These are phyloP conservation scores for Tipula lateralis DNA, from an alignment of 2,888 invertebrate genomes.

Conservation along the genomic window DNA sequence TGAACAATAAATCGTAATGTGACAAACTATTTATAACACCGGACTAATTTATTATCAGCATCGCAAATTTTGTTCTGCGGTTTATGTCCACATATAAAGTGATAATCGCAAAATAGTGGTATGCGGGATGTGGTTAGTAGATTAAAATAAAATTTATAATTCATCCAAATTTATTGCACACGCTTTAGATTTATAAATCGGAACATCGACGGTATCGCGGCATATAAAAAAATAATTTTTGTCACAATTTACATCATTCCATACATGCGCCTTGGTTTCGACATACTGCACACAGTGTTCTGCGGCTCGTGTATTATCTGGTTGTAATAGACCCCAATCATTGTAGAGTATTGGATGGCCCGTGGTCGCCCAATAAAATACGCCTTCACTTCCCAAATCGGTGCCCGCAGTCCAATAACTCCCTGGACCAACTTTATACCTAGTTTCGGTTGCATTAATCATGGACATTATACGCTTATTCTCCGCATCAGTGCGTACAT, in stretches of 20 bases:
- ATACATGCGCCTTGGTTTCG: not conserved
- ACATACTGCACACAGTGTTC: not conserved
- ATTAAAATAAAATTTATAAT: not conserved
- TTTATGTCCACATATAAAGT: not conserved
- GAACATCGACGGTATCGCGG: not conserved
- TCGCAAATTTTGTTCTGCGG: not conserved
- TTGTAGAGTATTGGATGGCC: not conserved
- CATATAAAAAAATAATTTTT: not conserved
- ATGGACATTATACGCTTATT: not conserved
- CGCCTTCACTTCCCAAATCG: not conserved
- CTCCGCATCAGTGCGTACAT: not conserved
- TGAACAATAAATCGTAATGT: not conserved
- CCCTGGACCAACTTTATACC: not conserved
- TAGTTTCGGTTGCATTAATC: not conserved
- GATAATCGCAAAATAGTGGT: not conserved
- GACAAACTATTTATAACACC: not conserved
- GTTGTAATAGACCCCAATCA: not conserved
- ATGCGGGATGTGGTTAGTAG: not conserved
- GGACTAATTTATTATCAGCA: not conserved
- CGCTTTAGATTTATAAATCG: not conserved
- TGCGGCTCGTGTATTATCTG: not conserved
- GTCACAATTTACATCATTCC: not conserved
- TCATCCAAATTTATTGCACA: not conserved
- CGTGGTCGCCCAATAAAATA: not conserved
- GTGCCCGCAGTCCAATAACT: not conserved